Conservation (phyloP, 1,140 invertebrate species). For the Berghia stephanieae region DNA sequence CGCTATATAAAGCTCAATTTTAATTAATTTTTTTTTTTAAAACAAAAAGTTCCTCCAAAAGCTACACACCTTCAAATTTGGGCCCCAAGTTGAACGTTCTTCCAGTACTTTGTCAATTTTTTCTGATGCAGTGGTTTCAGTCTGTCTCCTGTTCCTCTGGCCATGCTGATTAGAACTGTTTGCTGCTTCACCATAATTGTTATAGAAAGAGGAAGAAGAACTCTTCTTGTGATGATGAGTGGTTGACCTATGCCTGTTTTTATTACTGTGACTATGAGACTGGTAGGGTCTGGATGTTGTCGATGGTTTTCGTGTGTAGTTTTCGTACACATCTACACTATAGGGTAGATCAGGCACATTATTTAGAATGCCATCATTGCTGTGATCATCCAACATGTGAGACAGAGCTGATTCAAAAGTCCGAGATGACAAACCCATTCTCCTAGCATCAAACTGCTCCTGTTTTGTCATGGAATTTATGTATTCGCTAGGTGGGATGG, state of each 20-base stretch:
- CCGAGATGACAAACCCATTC: slow-evolving; percentile 54
- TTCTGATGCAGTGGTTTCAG: no score
- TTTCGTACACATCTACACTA: slow-evolving; percentile 47
- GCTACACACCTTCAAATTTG: no score
- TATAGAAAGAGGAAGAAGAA: background rate
- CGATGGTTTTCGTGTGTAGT: slow-evolving; percentile 40
- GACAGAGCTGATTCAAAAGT: slow-evolving; percentile 55
- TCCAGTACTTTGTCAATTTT: no score
- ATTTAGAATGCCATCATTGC: no score
- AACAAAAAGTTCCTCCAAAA: no score
- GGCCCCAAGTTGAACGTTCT: no score
- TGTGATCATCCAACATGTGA: slow-evolving; percentile 49
- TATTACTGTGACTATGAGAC: background rate
- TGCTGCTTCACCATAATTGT: no score
- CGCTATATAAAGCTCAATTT: no score
- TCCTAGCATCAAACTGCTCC: slow-evolving; percentile 55
- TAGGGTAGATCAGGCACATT: no score
- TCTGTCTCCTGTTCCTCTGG: no score
- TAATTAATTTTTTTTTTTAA: no score
- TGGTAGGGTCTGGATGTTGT: background rate
- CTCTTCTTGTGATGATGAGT: background rate
- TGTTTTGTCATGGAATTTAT: slow-evolving; percentile 42
- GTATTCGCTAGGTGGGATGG: slow-evolving; percentile 56
- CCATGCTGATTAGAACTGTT: no score
- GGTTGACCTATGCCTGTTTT: background rate